A percentile compares a stretch with the other conserved stretches of the same genome.
phyloP scores from a whole-genome alignment of 2,797 vertebrate species.

The Hippopotamyrus pictus region DNA sequence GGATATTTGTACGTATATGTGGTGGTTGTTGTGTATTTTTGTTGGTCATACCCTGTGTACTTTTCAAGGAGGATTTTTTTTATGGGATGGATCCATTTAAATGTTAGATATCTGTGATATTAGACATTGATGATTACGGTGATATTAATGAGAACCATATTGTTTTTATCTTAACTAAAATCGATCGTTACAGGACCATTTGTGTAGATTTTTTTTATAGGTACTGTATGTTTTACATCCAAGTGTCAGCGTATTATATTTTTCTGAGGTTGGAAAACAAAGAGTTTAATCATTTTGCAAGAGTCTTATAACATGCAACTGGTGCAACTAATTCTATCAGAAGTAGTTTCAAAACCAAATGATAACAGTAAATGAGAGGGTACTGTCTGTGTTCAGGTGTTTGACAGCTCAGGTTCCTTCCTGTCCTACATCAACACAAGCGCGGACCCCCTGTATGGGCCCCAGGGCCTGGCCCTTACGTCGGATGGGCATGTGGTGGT shows the following conservation, averaged over 20 bases:
- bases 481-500: conserved; percentile 92
- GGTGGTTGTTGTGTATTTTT: neutral
- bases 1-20: neutral
- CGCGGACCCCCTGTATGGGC: conserved; percentile 88
- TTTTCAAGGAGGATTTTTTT: neutral
- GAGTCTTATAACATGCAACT: neutral
- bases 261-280: neutral
- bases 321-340: neutral
- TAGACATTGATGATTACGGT: neutral
- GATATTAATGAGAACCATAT: neutral
- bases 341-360: neutral
- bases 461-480: conserved; percentile 88
- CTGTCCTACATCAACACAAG: conserved; percentile 96
- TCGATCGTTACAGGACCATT: neutral
- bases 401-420: conserved; percentile 91
- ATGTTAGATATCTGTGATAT: neutral
- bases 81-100: neutral
- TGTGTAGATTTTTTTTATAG: neutral
- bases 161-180: neutral
- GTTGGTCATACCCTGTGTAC: neutral
- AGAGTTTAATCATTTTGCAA: neutral
- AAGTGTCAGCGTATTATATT: neutral
- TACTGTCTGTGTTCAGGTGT: conserved; percentile 63
- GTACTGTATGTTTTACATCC: neutral
- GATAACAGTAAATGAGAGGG: neutral